Evolutionary conservation across 2,888 invertebrate genomes (phyloP).

Genomic region (Habrosyne pyritoides): DNA sequence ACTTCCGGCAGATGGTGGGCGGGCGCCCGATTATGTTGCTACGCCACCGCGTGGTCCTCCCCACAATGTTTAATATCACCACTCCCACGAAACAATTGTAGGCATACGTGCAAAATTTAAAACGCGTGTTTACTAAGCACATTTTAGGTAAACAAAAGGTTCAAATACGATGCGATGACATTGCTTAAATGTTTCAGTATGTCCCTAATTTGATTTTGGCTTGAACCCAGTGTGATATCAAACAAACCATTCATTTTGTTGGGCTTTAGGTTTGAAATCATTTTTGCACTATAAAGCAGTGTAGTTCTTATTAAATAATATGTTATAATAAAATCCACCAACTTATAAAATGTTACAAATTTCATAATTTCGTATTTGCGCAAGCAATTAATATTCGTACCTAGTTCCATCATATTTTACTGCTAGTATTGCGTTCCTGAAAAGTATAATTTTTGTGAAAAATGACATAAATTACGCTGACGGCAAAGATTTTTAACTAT

Average conservation of each 20-base stretch:
- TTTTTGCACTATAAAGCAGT: not conserved
- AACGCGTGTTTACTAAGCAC: constrained; percentile 54
- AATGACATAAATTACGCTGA: constrained; percentile 11
- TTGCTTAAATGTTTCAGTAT: constrained; percentile 19
- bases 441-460: not conserved
- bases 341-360: not conserved
- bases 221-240: not conserved
- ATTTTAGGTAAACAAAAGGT: constrained; percentile 42
- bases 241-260: not conserved
- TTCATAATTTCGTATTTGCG: not conserved
- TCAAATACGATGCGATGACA: constrained; percentile 24
- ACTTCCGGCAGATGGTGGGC: constrained; percentile 79
- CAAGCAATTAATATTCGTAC: not conserved
- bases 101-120: constrained; percentile 52
- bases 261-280: not conserved
- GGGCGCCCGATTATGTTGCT: constrained; percentile 66
- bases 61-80: constrained; percentile 39
- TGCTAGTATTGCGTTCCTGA: not conserved
- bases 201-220: constrained; percentile 18
- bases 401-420: not conserved
- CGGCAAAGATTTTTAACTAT: constrained; percentile 5
- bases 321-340: not conserved
- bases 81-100: constrained; percentile 48
- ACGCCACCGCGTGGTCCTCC: constrained; percentile 26
- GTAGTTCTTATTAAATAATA: not conserved